Conservation (phyloP, 1,140 invertebrate species). For the Aricia agestis region DNA sequence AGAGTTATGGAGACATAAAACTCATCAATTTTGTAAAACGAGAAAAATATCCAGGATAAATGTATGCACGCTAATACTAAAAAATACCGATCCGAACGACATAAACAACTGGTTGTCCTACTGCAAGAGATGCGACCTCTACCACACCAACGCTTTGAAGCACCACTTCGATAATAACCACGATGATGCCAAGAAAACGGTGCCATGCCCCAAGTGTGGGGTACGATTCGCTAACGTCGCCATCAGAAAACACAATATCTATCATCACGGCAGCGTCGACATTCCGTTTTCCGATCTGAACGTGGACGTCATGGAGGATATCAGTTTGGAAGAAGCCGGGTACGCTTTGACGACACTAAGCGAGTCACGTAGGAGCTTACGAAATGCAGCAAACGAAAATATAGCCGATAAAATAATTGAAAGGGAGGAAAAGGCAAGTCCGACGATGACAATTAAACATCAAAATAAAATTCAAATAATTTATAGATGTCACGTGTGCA, state of each 20-base stretch:
- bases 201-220: neutral
- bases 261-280: conserved; percentile 1
- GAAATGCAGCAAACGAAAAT: neutral
- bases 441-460: neutral
- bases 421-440: neutral
- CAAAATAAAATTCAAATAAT: neutral
- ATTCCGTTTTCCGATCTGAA: conserved; percentile 1
- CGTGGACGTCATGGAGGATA: conserved; percentile 4
- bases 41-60: neutral
- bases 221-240: neutral
- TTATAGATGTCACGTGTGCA: conserved; percentile 16
- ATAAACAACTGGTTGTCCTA: conserved; percentile 18
- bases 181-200: too few species aligned
- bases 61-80: conserved; percentile 18
- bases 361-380: neutral
- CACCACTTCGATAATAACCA: conserved; percentile 20
- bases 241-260: conserved; percentile 9
- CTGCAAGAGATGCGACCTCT: conserved; percentile 21
- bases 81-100: conserved; percentile 8
- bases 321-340: neutral
- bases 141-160: conserved; percentile 17
- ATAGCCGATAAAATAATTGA: neutral
- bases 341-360: neutral
- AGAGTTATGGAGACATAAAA: neutral
- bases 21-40: neutral